Percentiles rank a stretch among this genome's conserved stretches.
Conservation (phyloP, 1,140 invertebrate species). For the Atopsyche davidsoni region DNA sequence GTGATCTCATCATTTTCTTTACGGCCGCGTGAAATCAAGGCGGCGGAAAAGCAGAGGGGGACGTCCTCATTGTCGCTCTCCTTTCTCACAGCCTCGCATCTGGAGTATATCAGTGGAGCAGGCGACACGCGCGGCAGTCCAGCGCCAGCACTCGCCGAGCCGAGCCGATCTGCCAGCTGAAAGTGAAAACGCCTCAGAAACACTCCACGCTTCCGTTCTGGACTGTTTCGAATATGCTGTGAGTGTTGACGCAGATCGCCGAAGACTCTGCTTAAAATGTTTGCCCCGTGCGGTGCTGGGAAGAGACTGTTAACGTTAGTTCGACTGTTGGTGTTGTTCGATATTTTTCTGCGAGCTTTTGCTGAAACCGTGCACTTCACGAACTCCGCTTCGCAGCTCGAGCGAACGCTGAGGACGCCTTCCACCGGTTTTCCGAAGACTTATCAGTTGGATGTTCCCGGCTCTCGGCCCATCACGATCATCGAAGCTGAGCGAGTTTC, state of each 20-base stretch:
- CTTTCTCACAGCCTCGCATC: slow-evolving; percentile 28
- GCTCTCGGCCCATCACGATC: slow-evolving; percentile 49
- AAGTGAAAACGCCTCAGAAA: not conserved
- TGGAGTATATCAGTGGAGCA: slow-evolving; percentile 30
- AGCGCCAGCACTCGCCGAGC: slow-evolving; percentile 4
- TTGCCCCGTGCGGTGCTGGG: too few relatives aligned
- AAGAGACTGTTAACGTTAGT: too few relatives aligned
- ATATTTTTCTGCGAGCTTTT: too few relatives aligned
- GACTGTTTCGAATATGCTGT: too few relatives aligned
- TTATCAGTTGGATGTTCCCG: slow-evolving; percentile 47
- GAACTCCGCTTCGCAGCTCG: slow-evolving; percentile 23
- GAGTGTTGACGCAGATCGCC: too few relatives aligned
- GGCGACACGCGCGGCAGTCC: slow-evolving; percentile 14
- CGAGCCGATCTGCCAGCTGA: slow-evolving; percentile 5
- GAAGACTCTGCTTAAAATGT: too few relatives aligned
- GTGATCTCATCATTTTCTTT: too few relatives aligned
- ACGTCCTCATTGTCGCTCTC: slow-evolving; percentile 22
- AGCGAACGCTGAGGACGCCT: slow-evolving; percentile 13
- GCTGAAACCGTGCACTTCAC: slow-evolving; percentile 28
- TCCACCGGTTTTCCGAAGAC: slow-evolving; percentile 9
- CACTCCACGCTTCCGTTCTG: too few relatives aligned
- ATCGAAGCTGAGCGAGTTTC: slow-evolving; percentile 40
- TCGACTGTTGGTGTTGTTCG: too few relatives aligned
- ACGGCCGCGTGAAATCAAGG: slow-evolving; percentile 4
- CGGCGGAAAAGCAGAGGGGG: slow-evolving; percentile 12